Evolutionary conservation across 2,888 invertebrate genomes (phyloP), one percentile per base, ranked within the genome.

Genomic region (Bellardia pandia): DNA sequence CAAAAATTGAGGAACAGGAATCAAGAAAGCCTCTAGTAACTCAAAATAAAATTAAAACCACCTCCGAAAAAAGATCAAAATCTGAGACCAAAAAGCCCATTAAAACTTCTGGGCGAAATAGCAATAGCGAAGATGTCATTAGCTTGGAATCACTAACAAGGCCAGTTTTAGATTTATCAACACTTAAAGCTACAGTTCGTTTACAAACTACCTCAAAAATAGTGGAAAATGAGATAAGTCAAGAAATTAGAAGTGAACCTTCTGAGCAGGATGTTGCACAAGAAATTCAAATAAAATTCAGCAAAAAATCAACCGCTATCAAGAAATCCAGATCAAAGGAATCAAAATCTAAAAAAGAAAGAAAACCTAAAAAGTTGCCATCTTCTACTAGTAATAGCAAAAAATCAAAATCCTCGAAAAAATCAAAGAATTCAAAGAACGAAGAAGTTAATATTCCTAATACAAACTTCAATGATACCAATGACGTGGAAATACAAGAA

Each of bases 31-130:
- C 90, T 53, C 82, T 90, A 62, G 78, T 72, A n/a, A 86, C 85
- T 37, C 86, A 85, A 37, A 88, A 88, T 68, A 88, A 90, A 82
- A 68, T 82, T 53, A 56, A 89, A 86, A 82, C 74, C 51, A 62
- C 69, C 13, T 88, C 74, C 4, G 92, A 91, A 80, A 91, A 91
- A 76, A 91, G 95, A 91, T 93, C 95, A 92, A 92, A 94, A 92
- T 91, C 94, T 89, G 91, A 94, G 91, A 91, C 93, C 88, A 93
- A 95, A 92, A 93, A 93, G 91, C 91, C 89, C 23, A 77, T 88
- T 9, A 88, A 87, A 8, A n/a, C 23, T 7, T 33, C 30, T 40
- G 51, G 11, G 9, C 64, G 56, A 4, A 56, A 56, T 60, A 82
- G 11, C 13, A 62, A 6, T 3, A 2, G 9, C 45, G 83, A 83